phyloP scores from a whole-genome alignment of 2,797 vertebrate species.

The Pseudomugil tenellus region DNA sequence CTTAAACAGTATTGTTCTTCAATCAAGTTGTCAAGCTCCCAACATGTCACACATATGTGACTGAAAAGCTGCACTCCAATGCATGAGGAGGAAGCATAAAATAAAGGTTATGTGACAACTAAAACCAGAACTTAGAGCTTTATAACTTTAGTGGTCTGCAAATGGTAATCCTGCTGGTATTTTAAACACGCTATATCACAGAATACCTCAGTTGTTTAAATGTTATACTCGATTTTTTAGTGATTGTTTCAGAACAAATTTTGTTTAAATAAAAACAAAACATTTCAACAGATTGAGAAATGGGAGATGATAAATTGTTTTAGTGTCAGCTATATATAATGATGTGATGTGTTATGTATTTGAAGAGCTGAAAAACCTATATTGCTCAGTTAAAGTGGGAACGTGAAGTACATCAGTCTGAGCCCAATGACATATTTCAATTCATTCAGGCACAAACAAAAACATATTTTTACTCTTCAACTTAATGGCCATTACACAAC shows the following conservation, averaged over 20 bases:
- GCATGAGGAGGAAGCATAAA: no score
- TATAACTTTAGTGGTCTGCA: neutral
- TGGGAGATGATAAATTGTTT: neutral
- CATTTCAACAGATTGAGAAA: neutral
- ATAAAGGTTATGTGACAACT: no score
- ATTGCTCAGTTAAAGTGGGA: neutral
- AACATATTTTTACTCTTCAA: neutral
- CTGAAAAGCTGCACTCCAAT: no score
- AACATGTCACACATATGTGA: no score
- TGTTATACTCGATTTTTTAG: neutral
- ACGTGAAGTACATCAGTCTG: neutral
- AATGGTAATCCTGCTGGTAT: neutral
- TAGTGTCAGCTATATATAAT: no score
- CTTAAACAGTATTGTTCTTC: no score
- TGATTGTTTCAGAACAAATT: neutral
- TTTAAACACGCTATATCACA: neutral
- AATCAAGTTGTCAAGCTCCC: no score
- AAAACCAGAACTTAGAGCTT: neutral
- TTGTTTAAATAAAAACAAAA: neutral
- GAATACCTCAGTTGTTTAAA: neutral
- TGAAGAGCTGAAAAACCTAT: neutral
- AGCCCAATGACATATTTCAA: neutral
- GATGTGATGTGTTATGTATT: no score
- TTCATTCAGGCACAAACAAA: slow-evolving; percentile 8
- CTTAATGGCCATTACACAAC: slow-evolving; percentile 9